Base-by-base conservation (phyloP, 2,888 invertebrate species). In the Agonopterix alstromeriana region DNA sequence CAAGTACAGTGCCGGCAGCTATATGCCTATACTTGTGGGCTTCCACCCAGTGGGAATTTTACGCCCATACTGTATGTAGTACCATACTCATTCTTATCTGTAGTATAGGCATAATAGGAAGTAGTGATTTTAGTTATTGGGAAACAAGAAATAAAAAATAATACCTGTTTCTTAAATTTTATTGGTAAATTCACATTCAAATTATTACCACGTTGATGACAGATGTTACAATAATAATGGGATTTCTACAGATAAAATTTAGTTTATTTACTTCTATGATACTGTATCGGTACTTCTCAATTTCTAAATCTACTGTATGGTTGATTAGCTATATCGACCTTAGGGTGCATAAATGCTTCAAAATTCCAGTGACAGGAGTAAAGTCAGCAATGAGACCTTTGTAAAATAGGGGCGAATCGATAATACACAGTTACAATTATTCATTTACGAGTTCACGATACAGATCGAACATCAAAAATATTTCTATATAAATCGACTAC, bases 171-270 rank as follows among this genome's bases (percentile, higher is more conserved):
- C 77, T 81, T 82, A 77, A 70, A 71, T 80, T 87, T 87, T 87
- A 87, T 87, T 86, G 85, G 85, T 87, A 87, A 86, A 86, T 85
- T 85, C 86, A 88, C 87, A 87, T 88, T 88, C 83, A 87, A 87
- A 86, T 85, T 75, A 87, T 82, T 85, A 87, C 77, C 86, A 86
- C 77, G 80, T 86, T 76, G 82, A 81, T 83, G 85, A 84, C 73
- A 79, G 83, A 74, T 84, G 77, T 80, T 81, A 82, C 71, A 80
- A 38, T 38, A 38, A 38, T 58, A 73, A 79, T 70, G 73, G 80
- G 75, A 77, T 74, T 71, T 74, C 86, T 87, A 87, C 83, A 74
- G 82, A 85, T 71, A 82, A 78, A 79, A 82, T 83, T 86, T 72
- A 78, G 61, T 63, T 57, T 64, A 69, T 71, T 73, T 77, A 71